Percentiles rank a stretch among this genome's conserved stretches.
These are phyloP conservation scores for Pentalonia nigronervosa DNA, from an alignment of 1,140 invertebrate genomes.

Conservation along the genomic window DNA sequence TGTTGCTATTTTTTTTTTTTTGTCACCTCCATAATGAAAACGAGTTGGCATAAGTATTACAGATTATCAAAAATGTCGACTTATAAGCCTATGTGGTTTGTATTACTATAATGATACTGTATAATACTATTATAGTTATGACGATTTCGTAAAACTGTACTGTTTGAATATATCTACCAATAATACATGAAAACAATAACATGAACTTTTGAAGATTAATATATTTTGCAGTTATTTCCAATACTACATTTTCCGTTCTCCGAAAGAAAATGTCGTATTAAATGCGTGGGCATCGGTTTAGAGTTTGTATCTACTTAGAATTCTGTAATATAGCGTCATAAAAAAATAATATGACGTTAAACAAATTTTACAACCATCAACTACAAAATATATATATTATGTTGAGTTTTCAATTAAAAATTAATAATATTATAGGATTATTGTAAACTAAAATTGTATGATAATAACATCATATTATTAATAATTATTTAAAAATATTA, in stretches of 20 bases:
- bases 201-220: background rate
- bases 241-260: background rate
- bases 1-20: background rate
- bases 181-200: background rate
- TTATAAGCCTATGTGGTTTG: background rate
- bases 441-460: too few relatives aligned
- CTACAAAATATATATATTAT: too few relatives aligned
- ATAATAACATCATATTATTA: too few relatives aligned
- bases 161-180: background rate
- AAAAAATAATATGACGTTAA: too few relatives aligned
- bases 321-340: background rate
- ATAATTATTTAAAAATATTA: too few relatives aligned
- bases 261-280: background rate
- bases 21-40: background rate
- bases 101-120: background rate
- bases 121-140: background rate
- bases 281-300: background rate
- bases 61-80: background rate
- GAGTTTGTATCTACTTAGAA: background rate
- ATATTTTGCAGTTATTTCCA: background rate
- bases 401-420: too few relatives aligned
- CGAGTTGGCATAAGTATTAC: background rate
- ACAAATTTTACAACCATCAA: too few relatives aligned
- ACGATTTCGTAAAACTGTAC: background rate
- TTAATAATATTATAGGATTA: too few relatives aligned